These are phyloP conservation scores for Cephus rjabovi DNA, from an alignment of 2,888 invertebrate genomes.

Conservation along the genomic window DNA sequence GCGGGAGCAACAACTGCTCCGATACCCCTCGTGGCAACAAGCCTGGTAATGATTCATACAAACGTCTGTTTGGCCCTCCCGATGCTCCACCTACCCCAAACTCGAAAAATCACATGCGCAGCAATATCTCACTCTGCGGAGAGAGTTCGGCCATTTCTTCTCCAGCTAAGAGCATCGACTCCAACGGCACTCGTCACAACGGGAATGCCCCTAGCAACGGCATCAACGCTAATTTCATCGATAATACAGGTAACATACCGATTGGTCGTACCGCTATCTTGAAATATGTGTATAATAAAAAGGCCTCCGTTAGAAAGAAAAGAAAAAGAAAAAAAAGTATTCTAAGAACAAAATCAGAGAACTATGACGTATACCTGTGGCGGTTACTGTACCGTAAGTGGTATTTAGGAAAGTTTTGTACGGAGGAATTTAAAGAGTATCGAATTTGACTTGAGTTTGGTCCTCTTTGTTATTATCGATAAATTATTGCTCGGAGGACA, in stretches of 20 bases:
- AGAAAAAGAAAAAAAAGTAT: no score
- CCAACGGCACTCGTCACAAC: slow-evolving; percentile 46
- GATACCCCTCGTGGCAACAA: slow-evolving; percentile 61
- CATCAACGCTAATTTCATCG: slow-evolving; percentile 28
- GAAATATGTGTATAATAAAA: slow-evolving; percentile 55
- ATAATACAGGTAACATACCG: slow-evolving; percentile 25
- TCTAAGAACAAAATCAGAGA: background rate
- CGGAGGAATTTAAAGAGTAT: background rate
- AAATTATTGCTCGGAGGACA: background rate
- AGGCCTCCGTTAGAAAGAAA: slow-evolving; percentile 37
- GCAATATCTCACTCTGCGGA: slow-evolving; percentile 72
- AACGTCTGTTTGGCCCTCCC: slow-evolving; percentile 72
- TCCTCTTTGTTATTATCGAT: background rate
- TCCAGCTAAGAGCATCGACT: slow-evolving; percentile 36
- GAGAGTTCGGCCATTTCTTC: slow-evolving; percentile 43
- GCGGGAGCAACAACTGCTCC: slow-evolving; percentile 38
- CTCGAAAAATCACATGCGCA: slow-evolving; percentile 73
- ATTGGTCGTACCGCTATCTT: slow-evolving; percentile 45
- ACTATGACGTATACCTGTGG: background rate
- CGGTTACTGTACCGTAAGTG: background rate
- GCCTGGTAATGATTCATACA: slow-evolving; percentile 74
- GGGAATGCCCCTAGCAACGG: slow-evolving; percentile 54
- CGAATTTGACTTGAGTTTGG: background rate
- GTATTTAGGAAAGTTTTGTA: background rate
- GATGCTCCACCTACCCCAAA: slow-evolving; percentile 70